Base-by-base conservation (phyloP, 2,113 vertebrate genomes). In the Cyanoramphus novaezelandiae region DNA sequence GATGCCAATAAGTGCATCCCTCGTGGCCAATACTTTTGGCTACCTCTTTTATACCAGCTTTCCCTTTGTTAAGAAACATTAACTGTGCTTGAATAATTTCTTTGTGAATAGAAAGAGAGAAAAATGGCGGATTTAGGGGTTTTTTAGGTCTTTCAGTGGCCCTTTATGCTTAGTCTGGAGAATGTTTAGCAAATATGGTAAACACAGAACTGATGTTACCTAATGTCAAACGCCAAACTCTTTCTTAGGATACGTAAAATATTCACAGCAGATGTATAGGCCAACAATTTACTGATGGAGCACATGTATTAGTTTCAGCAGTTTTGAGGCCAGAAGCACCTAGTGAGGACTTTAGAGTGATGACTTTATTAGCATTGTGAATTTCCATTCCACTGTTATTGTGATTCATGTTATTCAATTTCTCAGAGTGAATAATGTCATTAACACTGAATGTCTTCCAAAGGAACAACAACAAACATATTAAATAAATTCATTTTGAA, bases 331-430 rank as follows among this genome's bases (percentile, higher is more conserved):
- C 18, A 8, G 31, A 64, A 68, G 19, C n/a, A 82, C 3, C 25
- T 94, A n/a, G 14, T 49, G 77, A 82, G 31, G n/a, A 59, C 8
- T 93, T 80, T 27, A 77, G 53, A 37, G 31, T 39, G 50, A 53
- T 77, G 76, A 59, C 53, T 80, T 4, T 41, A 67, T 85, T 33
- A 90, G 31, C 67, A 44, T 23, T 46, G 67, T 20, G 53, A 39
- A 92, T 86, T 91, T 63, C 75, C 43, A 74, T 93, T 92, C 93
- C 79, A 70, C 53, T 94, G 85, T 72, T 90, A 44, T 82, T 7
- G 1, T 59, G 75, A 88, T 60, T 68, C 29, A 88, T 93, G 84
- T 93, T 63, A 94, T 95, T 93, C 72, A 93, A 86, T 93, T 94
- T 93, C 64, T 86, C 5, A 2, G 63, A 80, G 53, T 86, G 75